A percentile compares a stretch with the other conserved stretches of the same genome.
Conservation (phyloP, 2,113 vertebrate genomes). For the Platycercus adscitus region DNA sequence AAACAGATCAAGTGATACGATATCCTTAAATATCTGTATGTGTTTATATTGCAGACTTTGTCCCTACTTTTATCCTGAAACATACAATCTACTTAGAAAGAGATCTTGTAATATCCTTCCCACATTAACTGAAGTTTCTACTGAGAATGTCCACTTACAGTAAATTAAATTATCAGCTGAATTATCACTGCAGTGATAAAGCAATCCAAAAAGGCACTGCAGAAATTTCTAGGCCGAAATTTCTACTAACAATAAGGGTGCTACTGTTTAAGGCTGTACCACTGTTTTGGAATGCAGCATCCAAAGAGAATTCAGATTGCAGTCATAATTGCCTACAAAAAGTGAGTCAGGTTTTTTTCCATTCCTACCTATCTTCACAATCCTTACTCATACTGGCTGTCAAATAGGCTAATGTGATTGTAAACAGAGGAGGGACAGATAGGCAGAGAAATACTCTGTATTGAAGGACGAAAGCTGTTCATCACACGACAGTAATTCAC, state of each 20-base stretch:
- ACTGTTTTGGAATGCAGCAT: not conserved
- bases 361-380: conserved; percentile 28
- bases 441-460: conserved; percentile 32
- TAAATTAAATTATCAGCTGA: not conserved
- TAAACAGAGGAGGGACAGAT: conserved; percentile 48
- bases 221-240: not conserved
- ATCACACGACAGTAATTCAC: conserved; percentile 45
- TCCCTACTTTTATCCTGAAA: not conserved
- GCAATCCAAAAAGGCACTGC: not conserved
- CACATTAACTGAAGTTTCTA: not conserved
- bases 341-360: not conserved
- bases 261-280: not conserved
- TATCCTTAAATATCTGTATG: not conserved
- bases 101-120: not conserved
- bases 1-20: not conserved
- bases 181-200: not conserved
- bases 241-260: not conserved
- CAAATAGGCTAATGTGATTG: conserved; percentile 33
- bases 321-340: conserved; percentile 6
- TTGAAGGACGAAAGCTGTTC: conserved; percentile 63
- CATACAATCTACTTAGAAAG: not conserved
- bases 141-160: not conserved
- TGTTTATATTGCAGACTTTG: not conserved
- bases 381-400: conserved; percentile 1
- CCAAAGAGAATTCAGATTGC: conserved; percentile 4